Percentiles rank a stretch among this genome's conserved stretches.
phyloP scores from a whole-genome alignment of 2,888 invertebrate genomes.

The Rhagonycha lutea region DNA sequence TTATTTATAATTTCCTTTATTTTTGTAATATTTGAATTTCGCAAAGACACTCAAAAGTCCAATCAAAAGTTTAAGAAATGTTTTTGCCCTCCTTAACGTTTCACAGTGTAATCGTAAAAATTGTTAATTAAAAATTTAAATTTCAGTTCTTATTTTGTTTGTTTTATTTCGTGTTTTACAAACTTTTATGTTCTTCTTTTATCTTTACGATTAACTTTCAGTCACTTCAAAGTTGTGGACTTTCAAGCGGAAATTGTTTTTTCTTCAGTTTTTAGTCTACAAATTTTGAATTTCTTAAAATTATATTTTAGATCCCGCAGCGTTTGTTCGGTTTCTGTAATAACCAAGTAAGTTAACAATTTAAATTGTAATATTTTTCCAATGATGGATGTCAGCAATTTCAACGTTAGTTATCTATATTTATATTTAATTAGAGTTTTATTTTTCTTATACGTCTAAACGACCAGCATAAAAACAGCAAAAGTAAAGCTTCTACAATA shows the following conservation, averaged over 20 bases:
- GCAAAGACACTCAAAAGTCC: not conserved
- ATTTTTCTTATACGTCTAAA: not conserved
- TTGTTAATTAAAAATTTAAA: not conserved
- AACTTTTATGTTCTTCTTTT: not conserved
- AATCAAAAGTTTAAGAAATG: not conserved
- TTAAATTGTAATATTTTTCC: not conserved
- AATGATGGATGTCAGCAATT: not conserved
- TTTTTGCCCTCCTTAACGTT: not conserved
- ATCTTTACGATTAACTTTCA: not conserved
- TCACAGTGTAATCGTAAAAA: not conserved
- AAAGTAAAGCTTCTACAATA: not conserved
- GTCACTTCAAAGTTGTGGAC: not conserved
- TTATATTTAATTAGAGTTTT: not conserved
- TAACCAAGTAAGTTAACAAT: not conserved
- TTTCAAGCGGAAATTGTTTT: not conserved
- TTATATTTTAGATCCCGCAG: not conserved
- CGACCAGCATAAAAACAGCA: not conserved
- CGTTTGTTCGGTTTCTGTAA: not conserved
- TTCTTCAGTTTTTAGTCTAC: not conserved
- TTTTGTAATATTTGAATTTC: not conserved
- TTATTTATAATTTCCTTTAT: not conserved
- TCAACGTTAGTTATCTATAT: not conserved
- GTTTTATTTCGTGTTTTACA: not conserved
- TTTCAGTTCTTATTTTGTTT: not conserved
- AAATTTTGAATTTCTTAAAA: not conserved